Conservation (phyloP, 1,140 invertebrate genomes). For the Drosophila nigromelanica region DNA sequence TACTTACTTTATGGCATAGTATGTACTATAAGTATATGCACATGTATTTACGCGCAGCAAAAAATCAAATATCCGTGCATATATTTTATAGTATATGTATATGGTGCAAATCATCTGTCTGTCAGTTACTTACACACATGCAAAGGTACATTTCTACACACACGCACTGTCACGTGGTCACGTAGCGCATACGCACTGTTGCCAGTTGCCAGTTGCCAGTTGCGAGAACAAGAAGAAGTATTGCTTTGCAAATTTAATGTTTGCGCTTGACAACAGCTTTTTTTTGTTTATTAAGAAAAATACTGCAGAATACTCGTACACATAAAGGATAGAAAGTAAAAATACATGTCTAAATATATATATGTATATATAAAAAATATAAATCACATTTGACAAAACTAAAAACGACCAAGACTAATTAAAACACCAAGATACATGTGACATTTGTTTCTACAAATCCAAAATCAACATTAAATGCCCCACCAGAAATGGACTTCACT, state of each 20-base stretch:
- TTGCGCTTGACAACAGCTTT: conserved; percentile 28
- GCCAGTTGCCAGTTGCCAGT: conserved; percentile 3
- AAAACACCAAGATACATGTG: neutral
- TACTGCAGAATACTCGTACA: conserved; percentile 26
- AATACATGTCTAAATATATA: conserved; percentile 11
- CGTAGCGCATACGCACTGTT: conserved; percentile 43
- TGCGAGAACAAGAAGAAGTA: conserved; percentile 1
- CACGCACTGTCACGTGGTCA: conserved; percentile 32
- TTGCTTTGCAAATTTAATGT: conserved; percentile 22
- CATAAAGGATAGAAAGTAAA: too few relatives aligned
- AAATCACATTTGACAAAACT: conserved; percentile 43
- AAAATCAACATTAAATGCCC: neutral
- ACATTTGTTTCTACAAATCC: neutral
- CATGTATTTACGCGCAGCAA: conserved; percentile 14
- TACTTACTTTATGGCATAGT: conserved; percentile 1
- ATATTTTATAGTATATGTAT: neutral
- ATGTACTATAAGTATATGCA: conserved; percentile 7
- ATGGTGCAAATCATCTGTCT: conserved; percentile 1
- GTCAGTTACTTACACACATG: conserved; percentile 20
- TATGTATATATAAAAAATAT: conserved; percentile 16
- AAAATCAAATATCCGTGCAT: conserved; percentile 34
- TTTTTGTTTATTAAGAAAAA: conserved; percentile 32
- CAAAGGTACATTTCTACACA: neutral
- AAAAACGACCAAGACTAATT: conserved; percentile 16
- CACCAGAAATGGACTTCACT: neutral